phyloP scores from a whole-genome alignment of 2,797 vertebrate genomes.

The Mormyrops boulengeri region DNA sequence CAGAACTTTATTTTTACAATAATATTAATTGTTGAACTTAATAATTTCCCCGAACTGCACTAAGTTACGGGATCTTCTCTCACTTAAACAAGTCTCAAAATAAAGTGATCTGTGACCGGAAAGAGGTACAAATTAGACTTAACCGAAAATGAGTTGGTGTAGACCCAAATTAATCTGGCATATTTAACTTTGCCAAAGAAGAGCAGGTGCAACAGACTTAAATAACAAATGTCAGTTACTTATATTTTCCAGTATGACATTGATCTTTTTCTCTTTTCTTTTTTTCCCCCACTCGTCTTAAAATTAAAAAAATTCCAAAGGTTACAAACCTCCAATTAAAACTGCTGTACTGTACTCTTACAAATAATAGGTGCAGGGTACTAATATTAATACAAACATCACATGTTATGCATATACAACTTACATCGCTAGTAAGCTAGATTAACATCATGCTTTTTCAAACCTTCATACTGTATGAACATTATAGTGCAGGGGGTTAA shows the following conservation, averaged over 20 bases:
- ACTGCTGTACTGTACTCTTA: not conserved
- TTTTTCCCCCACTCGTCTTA: not conserved
- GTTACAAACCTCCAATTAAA: not conserved
- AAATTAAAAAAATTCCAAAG: not conserved
- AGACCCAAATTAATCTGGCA: not conserved
- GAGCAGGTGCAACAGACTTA: not conserved
- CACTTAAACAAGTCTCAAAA: not conserved
- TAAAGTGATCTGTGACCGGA: not conserved
- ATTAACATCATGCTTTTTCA: not conserved
- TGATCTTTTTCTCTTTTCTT: not conserved
- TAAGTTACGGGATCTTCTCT: not conserved
- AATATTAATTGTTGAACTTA: not conserved
- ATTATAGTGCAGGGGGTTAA: not conserved
- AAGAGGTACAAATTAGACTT: not conserved
- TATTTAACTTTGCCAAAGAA: not conserved
- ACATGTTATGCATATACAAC: not conserved
- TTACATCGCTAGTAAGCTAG: not conserved
- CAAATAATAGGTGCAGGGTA: not conserved
- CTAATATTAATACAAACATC: not conserved
- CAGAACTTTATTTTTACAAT: no score
- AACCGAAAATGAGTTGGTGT: not conserved
- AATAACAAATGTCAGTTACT: not conserved
- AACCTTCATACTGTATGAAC: not conserved
- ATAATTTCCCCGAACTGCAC: not conserved
- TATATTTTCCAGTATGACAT: not conserved